Conservation (phyloP, 2,888 invertebrate genomes). For the Drosophila neotestacea region DNA sequence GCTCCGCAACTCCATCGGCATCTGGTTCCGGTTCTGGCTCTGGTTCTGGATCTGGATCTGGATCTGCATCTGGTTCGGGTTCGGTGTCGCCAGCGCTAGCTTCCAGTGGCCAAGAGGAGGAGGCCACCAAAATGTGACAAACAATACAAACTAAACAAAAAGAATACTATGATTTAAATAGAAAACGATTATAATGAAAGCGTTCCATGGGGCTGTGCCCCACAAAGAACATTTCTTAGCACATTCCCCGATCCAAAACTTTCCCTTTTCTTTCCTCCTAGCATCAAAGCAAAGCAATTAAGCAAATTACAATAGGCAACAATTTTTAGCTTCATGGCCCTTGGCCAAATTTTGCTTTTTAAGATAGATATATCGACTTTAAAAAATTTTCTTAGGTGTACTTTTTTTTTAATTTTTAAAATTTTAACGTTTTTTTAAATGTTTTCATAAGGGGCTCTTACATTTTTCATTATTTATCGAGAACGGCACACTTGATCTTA, state of each 20-base stretch:
- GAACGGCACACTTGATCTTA: too few species aligned
- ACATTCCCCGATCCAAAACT: constrained; percentile 40
- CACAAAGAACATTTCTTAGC: constrained; percentile 56
- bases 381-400: too few species aligned
- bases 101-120: constrained; percentile 46
- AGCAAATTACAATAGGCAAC: too few species aligned
- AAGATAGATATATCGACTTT: too few species aligned
- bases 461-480: too few species aligned
- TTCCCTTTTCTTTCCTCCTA: neutral
- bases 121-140: constrained; percentile 40
- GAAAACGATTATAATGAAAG: constrained; percentile 48
- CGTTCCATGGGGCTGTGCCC: constrained; percentile 62
- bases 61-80: constrained; percentile 42
- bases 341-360: too few species aligned
- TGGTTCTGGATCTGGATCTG: constrained; percentile 34
- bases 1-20: constrained; percentile 1
- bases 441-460: too few species aligned
- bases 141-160: constrained; percentile 4
- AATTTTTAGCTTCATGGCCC: too few species aligned
- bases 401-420: too few species aligned
- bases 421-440: too few species aligned
- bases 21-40: constrained; percentile 22
- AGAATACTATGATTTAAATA: constrained; percentile 23
- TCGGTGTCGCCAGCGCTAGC: constrained; percentile 50
- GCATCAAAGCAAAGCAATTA: constrained; percentile 15